phyloP scores from a whole-genome alignment of 2,888 invertebrate genomes.

The Molorchus minor region DNA sequence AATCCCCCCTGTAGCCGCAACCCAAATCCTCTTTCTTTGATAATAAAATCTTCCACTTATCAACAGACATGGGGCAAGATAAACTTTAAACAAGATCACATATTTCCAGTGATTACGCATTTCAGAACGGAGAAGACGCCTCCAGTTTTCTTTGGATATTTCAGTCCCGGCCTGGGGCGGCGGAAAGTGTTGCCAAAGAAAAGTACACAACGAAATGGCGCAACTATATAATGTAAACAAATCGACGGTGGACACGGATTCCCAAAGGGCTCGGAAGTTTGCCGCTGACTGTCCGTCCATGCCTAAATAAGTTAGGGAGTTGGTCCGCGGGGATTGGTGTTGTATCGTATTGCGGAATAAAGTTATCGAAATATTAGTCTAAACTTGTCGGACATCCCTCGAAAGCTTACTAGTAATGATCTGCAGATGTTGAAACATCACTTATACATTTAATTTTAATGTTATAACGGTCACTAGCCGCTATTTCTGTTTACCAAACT shows the following conservation, averaged over 20 bases:
- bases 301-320: constrained; percentile 47
- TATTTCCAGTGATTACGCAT: background rate
- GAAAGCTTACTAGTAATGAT: too few species aligned
- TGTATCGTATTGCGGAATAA: constrained; percentile 22
- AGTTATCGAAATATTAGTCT: background rate
- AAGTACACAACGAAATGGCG: constrained; percentile 22
- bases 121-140: background rate
- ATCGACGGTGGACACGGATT: constrained; percentile 42
- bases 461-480: too few species aligned
- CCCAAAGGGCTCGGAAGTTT: constrained; percentile 44
- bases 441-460: too few species aligned
- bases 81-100: too few species aligned
- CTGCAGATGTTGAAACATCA: too few species aligned
- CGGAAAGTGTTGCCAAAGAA: background rate
- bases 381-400: too few species aligned
- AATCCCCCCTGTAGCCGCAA: too few species aligned
- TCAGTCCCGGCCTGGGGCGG: background rate
- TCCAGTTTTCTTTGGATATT: background rate
- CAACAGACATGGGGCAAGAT: too few species aligned
- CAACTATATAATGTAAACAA: constrained; percentile 44
- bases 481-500: too few species aligned
- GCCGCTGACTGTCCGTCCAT: constrained; percentile 44
- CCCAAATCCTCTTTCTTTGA: too few species aligned
- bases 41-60: too few species aligned
- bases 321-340: constrained; percentile 35